Base-by-base conservation (phyloP, 2,797 vertebrate species). In the Australoheros facetus region DNA sequence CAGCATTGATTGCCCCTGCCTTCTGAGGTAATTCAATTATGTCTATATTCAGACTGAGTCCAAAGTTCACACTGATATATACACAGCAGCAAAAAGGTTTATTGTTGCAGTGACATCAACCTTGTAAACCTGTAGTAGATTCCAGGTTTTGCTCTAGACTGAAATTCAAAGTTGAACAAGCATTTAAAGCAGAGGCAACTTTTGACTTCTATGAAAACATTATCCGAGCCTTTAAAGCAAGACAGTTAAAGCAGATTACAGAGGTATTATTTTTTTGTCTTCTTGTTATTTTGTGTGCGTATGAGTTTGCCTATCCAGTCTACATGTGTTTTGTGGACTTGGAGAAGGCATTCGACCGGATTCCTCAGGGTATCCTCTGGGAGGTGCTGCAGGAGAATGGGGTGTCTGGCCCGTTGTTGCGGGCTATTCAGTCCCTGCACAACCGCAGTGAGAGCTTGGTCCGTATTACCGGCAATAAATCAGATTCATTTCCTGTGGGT, bases 51-150 rank as follows among this genome's bases (percentile, higher is more conserved):
- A 86, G 80, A 69, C 79, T 42, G 42, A 2, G 82, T 87, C 84
- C 91, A 93, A 94, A 92, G 94, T 90, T 85, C 91, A 86, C 74
- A 45, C 66, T 86, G 88, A 93, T 93, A 94, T 90, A 93, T 91
- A 88, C 78, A 90, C 77, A 77, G 42, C 45, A 84, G 75, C 84
- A 79, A 71, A 75, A 69, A 71, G 19, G 75, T 86, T 85, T 74
- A 57, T 82, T 72, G 59, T 77, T 81, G 84, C 71, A 76, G 76
- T 85, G 92, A 93, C 70, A 66, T 91, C 89, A 91, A 60, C 3
- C 56, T 53, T 66, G 32, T 42, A 56, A 19, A 16, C 32, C 76
- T 60, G 57, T 28, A 28, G 34, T 60, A 75, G 32, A 87, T 34
- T 75, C 12, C 45, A 69, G 45, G 26, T 32, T 45, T 28, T 14